Evolutionary conservation across 2,888 invertebrate genomes (phyloP).

Genomic region (Lottia scabra): DNA sequence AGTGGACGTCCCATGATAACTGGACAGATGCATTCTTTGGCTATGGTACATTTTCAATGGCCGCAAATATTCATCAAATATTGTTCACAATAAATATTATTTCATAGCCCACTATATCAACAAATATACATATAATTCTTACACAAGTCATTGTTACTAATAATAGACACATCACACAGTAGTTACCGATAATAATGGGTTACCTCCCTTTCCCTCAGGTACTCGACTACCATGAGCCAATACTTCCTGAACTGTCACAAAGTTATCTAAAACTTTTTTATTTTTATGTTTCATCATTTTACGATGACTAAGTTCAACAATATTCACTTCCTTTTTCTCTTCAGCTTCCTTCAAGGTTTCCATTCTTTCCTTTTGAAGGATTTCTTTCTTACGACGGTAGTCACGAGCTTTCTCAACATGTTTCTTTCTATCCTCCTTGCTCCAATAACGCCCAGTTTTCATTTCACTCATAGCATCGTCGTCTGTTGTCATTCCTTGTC

Average conservation of each 20-base stretch:
- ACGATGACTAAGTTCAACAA: conserved; percentile 71
- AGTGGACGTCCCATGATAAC: too few relatives aligned
- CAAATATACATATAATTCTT: too few relatives aligned
- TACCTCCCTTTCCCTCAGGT: conserved; percentile 61
- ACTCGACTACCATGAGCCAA: conserved; percentile 72
- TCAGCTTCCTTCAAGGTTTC: conserved; percentile 69
- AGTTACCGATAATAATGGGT: conserved; percentile 70
- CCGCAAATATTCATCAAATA: too few relatives aligned
- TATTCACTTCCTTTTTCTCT: conserved; percentile 65
- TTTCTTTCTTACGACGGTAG: conserved; percentile 71
- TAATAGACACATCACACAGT: conserved; percentile 65
- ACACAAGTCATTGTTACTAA: not conserved
- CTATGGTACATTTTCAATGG: too few relatives aligned
- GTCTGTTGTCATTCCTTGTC: conserved; percentile 79
- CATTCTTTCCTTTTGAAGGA: conserved; percentile 60
- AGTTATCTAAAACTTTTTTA: conserved; percentile 72
- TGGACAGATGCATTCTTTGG: too few relatives aligned
- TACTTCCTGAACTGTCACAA: conserved; percentile 75
- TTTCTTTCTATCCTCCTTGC: conserved; percentile 80
- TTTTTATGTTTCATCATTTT: conserved; percentile 75
- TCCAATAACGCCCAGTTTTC: conserved; percentile 82
- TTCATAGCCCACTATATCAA: too few relatives aligned
- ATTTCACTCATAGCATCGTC: conserved; percentile 84
- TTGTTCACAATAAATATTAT: too few relatives aligned
- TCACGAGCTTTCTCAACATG: conserved; percentile 80